Conservation (phyloP, 2,888 invertebrate species). For the Aethes cnicana region DNA sequence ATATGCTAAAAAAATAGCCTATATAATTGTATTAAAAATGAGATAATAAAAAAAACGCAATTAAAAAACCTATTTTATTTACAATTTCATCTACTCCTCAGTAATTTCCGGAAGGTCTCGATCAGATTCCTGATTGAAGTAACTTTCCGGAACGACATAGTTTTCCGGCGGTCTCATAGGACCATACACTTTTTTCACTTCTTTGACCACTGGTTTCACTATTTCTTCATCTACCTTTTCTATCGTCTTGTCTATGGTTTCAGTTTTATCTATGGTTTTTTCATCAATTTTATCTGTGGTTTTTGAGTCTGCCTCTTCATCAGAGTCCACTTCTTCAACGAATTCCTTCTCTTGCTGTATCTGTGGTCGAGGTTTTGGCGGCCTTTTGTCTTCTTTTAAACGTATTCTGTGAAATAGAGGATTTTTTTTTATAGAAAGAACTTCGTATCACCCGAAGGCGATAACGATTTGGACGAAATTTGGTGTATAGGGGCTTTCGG, state of each 20-base stretch:
- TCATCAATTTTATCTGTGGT: conserved; percentile 7
- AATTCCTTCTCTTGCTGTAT: conserved; percentile 22
- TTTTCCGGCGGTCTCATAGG: conserved; percentile 76
- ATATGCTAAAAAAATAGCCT: too few species aligned
- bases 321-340: conserved; percentile 19
- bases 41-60: too few species aligned
- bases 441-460: too few species aligned
- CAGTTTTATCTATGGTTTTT: conserved; percentile 11
- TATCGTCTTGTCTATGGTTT: conserved; percentile 15
- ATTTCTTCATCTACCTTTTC: conserved; percentile 18
- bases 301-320: conserved; percentile 23
- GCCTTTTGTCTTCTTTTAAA: conserved; percentile 70
- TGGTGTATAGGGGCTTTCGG: too few species aligned
- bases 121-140: conserved; percentile 69
- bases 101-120: conserved; percentile 73
- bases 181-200: conserved; percentile 59
- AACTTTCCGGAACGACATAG: conserved; percentile 71
- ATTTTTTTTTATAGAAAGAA: neutral
- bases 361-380: conserved; percentile 42
- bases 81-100: conserved; percentile 46
- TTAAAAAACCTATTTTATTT: neutral
- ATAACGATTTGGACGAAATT: too few species aligned
- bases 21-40: too few species aligned
- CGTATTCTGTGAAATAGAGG: conserved; percentile 57
- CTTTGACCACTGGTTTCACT: conserved; percentile 20